These are phyloP conservation scores for Tiliqua scincoides DNA, from an alignment of 2,113 vertebrate genomes.

Conservation along the genomic window DNA sequence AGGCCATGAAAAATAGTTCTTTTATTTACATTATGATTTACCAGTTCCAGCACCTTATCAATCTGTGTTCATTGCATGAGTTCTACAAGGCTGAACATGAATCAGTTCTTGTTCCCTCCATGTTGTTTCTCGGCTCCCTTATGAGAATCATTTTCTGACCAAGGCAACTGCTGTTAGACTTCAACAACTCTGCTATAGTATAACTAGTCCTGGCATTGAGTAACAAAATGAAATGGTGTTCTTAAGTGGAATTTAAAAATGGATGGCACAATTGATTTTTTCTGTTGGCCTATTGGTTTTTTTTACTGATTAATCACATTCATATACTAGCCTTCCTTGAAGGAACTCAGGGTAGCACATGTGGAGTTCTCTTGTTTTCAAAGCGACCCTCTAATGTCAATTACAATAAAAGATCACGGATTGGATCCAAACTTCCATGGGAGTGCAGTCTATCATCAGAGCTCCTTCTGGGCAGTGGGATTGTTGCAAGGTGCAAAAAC, in stretches of 20 bases:
- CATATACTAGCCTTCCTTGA: not conserved
- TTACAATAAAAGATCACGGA: not conserved
- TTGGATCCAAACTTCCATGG: no score
- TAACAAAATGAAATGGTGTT: not conserved
- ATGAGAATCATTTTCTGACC: not conserved
- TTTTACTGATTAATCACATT: not conserved
- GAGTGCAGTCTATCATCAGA: no score
- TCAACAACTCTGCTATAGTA: not conserved
- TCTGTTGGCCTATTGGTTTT: not conserved
- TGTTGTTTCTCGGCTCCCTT: not conserved
- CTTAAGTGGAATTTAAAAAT: not conserved
- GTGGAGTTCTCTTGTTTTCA: not conserved
- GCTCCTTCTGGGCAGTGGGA: no score
- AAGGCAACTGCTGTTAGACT: constrained; percentile 7
- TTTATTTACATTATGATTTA: constrained; percentile 56
- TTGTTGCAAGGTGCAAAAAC: no score
- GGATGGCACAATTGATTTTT: not conserved
- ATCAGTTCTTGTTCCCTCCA: constrained; percentile 8
- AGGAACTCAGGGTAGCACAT: not conserved
- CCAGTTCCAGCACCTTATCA: constrained; percentile 32
- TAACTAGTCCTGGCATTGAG: not conserved
- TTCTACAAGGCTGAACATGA: constrained; percentile 3
- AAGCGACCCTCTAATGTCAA: not conserved
- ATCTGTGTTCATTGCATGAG: constrained; percentile 30
- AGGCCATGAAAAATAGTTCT: constrained; percentile 42